Base-by-base conservation (phyloP, 2,113 vertebrate genomes). In the Oenanthe oenanthe region DNA sequence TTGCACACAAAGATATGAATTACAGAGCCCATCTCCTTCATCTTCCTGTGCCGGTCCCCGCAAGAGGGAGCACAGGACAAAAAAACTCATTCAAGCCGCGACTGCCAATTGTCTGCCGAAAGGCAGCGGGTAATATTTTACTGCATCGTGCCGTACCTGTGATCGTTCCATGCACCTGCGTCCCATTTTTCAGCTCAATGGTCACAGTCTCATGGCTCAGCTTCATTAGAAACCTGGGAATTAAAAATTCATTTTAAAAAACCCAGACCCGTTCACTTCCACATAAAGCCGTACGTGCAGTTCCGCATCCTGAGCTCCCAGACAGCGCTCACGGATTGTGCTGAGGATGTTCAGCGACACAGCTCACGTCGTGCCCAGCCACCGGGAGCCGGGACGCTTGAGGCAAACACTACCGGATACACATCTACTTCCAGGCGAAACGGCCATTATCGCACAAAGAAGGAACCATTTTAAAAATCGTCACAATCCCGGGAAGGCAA, bases 151-250 rank as follows among this genome's bases (percentile, higher is more conserved):
- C 22, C 91, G 36, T 97, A 99, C 99, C 99, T 98, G 99, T 99
- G 89, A 99, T 99, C 7, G 99, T 99, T 68, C 99, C 99, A 9
- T 99, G 99, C 40, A 99, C 99, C 95, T 99, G 99, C 9, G 99
- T 99, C 75, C 99, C 99, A 54, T 99, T 99, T 97, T 99, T 99
- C 97, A 99, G 97, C 67, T 99, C 99, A 65, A 99, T 99, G 53
- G 99, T 99, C 42, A 99, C 99, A 12, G 99, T 99, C 98, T 99
- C 99, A 47, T 99, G 99, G 96, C 99, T 99, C 97, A 99, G 96
- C 96, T 99, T 99, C 99, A 99, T 99, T 90, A 99, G 98, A 98
- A 99, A 99, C 84, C 99, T 99, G 78, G n/a, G 20, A 70, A 68
- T 89, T 21, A 57, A 94, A 76, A 17, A 22, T 7, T 17, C 18